Conservation (phyloP, 2,797 vertebrate species). For the Malurus leucopterus region DNA sequence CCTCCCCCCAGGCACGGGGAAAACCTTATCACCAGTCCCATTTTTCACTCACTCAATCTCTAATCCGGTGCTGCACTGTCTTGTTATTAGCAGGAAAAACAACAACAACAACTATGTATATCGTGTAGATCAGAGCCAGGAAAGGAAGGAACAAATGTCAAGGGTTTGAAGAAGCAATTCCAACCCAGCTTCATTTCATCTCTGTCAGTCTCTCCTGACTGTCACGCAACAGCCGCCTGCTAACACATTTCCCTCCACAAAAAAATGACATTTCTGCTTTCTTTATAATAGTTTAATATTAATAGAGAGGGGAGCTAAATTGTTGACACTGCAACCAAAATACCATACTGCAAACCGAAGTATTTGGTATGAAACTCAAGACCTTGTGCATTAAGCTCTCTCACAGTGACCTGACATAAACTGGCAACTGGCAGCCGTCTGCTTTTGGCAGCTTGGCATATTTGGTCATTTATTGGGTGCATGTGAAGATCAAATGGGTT, state of each 20-base stretch:
- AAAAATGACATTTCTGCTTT: conserved; percentile 26
- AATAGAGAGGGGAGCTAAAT: conserved; percentile 17
- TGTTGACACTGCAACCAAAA: conserved; percentile 20
- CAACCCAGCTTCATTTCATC: conserved; percentile 47
- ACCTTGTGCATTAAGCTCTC: conserved; percentile 57
- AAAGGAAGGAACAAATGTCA: conserved; percentile 62
- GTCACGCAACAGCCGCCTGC: not conserved
- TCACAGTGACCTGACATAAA: conserved; percentile 87
- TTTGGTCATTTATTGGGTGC: conserved; percentile 97
- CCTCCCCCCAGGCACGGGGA: not conserved
- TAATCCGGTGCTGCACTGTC: conserved; percentile 7
- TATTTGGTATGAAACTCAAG: conserved; percentile 45
- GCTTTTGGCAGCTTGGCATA: conserved; percentile 97
- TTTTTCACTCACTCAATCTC: conserved; percentile 23
- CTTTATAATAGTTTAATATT: conserved; percentile 40
- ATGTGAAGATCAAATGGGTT: conserved; percentile 99
- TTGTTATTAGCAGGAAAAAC: conserved; percentile 42
- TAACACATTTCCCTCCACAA: conserved; percentile 13
- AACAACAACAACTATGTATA: conserved; percentile 44
- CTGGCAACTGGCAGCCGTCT: conserved; percentile 94
- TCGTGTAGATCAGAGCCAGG: conserved; percentile 42
- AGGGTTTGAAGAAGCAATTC: conserved; percentile 54
- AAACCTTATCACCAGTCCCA: conserved; percentile 11
- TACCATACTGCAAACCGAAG: not conserved
- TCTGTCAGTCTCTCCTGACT: conserved; percentile 43